These are phyloP conservation scores for Clarias pachynema DNA, from an alignment of 2,797 vertebrate species.

Conservation along the genomic window DNA sequence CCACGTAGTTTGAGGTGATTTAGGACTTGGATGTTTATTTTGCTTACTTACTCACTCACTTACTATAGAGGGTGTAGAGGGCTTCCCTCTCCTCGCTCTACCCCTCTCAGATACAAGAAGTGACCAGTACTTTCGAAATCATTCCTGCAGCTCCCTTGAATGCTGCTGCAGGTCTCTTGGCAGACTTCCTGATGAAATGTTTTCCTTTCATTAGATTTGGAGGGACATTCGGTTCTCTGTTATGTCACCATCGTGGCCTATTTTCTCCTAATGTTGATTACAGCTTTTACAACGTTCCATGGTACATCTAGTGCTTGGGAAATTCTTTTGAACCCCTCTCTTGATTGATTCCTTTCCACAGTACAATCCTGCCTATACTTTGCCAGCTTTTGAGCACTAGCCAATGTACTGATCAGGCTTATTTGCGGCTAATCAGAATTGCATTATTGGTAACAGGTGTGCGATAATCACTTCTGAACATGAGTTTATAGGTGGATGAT, in stretches of 20 bases:
- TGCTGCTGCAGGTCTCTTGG: neutral
- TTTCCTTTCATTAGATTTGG: neutral
- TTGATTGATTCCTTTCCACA: neutral
- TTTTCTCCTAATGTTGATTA: neutral
- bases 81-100: neutral
- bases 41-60: neutral
- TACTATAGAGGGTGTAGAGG: no score
- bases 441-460: neutral
- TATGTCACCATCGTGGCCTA: neutral
- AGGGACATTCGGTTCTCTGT: neutral
- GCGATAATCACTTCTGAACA: neutral
- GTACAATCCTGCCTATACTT: neutral
- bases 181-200: neutral
- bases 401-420: neutral
- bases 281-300: neutral
- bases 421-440: neutral
- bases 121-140: neutral
- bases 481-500: neutral
- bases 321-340: neutral
- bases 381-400: neutral
- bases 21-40: neutral
- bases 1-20: neutral
- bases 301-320: neutral
- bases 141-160: neutral
- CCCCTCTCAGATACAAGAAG: no score